These are phyloP conservation scores for Protula sp. DNA, from an alignment of 2,888 invertebrate species.

Conservation along the genomic window DNA sequence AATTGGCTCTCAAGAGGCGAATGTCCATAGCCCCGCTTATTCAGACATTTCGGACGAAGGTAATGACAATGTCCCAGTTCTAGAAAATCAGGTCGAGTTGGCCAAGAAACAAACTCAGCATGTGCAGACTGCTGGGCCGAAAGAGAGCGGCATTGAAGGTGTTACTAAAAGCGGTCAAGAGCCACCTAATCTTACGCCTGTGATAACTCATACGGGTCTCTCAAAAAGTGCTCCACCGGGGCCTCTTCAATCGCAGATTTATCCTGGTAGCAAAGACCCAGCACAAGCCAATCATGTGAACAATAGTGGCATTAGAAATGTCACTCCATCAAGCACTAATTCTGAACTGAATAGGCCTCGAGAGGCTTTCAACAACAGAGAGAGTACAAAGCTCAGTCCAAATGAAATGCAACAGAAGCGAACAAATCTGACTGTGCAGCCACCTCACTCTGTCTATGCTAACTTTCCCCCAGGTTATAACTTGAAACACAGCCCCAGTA, in stretches of 20 bases:
- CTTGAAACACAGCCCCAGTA: not conserved
- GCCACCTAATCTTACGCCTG: not conserved
- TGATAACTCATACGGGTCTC: not conserved
- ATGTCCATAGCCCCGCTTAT: not conserved
- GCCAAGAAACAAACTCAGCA: not conserved
- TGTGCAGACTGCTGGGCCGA: not conserved
- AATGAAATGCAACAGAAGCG: not conserved
- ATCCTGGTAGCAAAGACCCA: not conserved
- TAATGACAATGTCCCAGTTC: not conserved
- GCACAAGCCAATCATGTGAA: not conserved
- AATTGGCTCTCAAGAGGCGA: not conserved
- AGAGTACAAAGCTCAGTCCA: not conserved
- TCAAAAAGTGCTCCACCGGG: not conserved
- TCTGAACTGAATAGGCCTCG: not conserved
- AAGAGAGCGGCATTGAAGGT: not conserved
- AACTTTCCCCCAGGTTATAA: not conserved
- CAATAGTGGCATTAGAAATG: not conserved
- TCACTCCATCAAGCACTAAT: not conserved
- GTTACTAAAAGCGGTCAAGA: not conserved
- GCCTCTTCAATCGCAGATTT: not conserved
- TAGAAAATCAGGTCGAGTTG: not conserved
- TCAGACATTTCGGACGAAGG: constrained; percentile 1
- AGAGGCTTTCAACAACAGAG: not conserved
- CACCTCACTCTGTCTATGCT: not conserved
- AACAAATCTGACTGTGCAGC: not conserved